Base-by-base conservation (phyloP, 2,113 vertebrate genomes). In the Petrocephalus zakoni region DNA sequence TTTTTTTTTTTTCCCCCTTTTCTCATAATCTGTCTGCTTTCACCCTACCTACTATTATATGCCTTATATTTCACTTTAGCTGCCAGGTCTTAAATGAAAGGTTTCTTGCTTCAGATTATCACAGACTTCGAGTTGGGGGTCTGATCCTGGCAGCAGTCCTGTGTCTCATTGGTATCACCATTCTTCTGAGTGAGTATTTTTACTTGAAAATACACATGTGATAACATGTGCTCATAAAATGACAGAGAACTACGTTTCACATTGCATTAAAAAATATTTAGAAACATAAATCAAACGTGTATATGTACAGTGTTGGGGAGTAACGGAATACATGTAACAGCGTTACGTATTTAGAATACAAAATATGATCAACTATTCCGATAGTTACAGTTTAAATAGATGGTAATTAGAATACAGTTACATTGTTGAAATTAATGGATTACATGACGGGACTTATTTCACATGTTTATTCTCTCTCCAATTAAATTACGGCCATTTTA, bases 141-240 rank as follows among this genome's bases (percentile, higher is more conserved):
- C 93, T 98, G 91, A 95, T 96, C 84, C 93, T 96, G 2, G 96
- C 97, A 0, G 97, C 93, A 0, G 89, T 97, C 19, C 94, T 97
- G 88, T 97, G 97, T 88, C 94, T 96, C 53, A 89, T 96, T 0
- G 97, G 97, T 89, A 95, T 98, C 91, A 96, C 96, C 34, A 94
- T 97, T 88, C 94, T 97, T 29, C 0, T 98, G 90, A 98, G 97
- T 98, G 93, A 97, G 97, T 95, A 88, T 46, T 19, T 34, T 8
- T 81, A 21, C 11, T 19, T 25, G 87, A 37, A 75, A 34, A 52
- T 58, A 25, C 81, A 78, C 61, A 88, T 49, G n/a, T n/a, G 42
- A 42, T 17, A 10, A 58, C 64, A 87, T 5, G 64, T 29, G 34
- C 34, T 64, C 49, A 84, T 68, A 55, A 11, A n/a, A 17, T 75